These are phyloP conservation scores for Teleogryllus occipitalis DNA, from an alignment of 1,140 invertebrate species.

Conservation along the genomic window DNA sequence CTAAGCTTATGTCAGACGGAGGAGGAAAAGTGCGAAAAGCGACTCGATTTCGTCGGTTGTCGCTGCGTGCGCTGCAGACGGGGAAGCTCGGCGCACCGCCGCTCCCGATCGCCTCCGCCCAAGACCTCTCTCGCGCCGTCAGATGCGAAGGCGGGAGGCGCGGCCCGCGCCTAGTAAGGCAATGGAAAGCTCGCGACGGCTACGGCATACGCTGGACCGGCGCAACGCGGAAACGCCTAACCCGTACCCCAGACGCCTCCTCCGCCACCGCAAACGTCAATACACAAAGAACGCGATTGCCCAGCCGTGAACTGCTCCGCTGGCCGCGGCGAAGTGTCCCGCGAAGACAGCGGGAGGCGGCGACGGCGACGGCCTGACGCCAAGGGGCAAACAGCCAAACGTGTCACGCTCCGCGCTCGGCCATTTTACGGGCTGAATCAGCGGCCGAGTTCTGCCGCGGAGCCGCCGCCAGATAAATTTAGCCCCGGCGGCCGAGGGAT, in stretches of 20 bases:
- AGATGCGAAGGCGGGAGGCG: not conserved
- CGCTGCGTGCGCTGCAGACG: no score
- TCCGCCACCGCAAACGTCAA: not conserved
- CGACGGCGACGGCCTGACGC: not conserved
- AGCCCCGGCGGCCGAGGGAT: not conserved
- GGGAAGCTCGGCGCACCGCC: no score
- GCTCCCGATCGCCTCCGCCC: no score
- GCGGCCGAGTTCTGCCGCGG: not conserved
- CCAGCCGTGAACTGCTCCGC: no score
- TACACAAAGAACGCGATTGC: not conserved
- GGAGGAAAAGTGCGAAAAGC: no score
- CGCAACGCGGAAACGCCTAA: not conserved
- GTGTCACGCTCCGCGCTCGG: not conserved
- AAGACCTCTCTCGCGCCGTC: no score
- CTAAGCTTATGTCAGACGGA: no score
- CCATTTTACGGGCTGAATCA: slow-evolving; percentile 1
- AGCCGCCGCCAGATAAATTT: not conserved
- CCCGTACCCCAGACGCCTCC: not conserved
- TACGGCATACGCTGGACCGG: not conserved
- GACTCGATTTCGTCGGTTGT: no score
- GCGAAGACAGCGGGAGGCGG: not conserved
- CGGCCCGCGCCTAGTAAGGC: not conserved
- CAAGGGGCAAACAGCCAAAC: not conserved
- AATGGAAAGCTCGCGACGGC: not conserved
- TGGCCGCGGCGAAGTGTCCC: no score